These are phyloP conservation scores for Synanthedon myopaeformis DNA, from an alignment of 2,888 invertebrate genomes.

Conservation along the genomic window DNA sequence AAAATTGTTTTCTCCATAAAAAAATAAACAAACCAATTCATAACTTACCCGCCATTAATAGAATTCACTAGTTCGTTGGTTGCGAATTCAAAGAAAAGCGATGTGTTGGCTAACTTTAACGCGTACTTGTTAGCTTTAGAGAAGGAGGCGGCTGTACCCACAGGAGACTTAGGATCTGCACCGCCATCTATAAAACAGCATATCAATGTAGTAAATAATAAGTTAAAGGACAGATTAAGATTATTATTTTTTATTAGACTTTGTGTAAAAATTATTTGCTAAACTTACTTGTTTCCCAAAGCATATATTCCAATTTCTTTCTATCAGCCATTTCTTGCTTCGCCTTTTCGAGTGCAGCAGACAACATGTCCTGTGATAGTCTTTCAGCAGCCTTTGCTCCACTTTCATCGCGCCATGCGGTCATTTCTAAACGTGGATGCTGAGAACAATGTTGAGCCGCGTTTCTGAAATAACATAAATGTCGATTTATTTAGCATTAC, in stretches of 20 bases:
- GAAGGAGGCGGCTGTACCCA: conserved; percentile 90
- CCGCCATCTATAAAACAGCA: conserved; percentile 73
- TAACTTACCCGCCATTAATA: conserved; percentile 60
- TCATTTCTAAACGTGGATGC: conserved; percentile 74
- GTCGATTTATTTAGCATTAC: too few relatives aligned
- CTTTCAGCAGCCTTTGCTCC: conserved; percentile 74
- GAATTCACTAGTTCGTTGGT: conserved; percentile 87
- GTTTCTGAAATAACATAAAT: conserved; percentile 57
- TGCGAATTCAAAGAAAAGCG: conserved; percentile 86
- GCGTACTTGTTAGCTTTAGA: conserved; percentile 90
- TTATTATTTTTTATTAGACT: neutral
- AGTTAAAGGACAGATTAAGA: too few relatives aligned
- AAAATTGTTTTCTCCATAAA: neutral
- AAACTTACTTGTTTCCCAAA: conserved; percentile 79
- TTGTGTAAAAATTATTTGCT: neutral
- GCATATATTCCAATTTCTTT: conserved; percentile 83
- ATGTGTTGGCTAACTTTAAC: conserved; percentile 85
- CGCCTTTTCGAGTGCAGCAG: conserved; percentile 82
- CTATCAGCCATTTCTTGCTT: conserved; percentile 81
- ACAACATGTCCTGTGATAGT: conserved; percentile 77
- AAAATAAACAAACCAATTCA: neutral
- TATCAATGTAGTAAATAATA: neutral
- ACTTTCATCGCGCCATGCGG: conserved; percentile 77
- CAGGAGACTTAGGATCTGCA: conserved; percentile 87
- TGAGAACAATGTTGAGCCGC: conserved; percentile 81